Base-by-base conservation (phyloP, 2,113 vertebrate genomes). In the Rostratula benghalensis region DNA sequence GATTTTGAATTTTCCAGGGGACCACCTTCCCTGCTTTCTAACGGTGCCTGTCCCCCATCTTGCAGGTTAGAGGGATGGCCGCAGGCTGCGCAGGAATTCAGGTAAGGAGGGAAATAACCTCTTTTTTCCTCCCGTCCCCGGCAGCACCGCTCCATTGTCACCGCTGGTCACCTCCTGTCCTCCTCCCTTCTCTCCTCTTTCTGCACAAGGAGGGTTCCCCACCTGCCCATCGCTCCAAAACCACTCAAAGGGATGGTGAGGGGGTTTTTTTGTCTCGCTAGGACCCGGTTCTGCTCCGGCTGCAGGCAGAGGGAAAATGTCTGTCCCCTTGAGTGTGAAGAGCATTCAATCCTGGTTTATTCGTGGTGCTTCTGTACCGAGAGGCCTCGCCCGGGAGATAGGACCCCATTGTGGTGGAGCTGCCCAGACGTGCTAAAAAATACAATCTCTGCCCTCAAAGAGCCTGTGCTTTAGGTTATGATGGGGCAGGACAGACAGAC, bases 21-120 rank as follows among this genome's bases (percentile, higher is more conserved):
- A 11, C 8, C 1, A 35, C 13, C 10, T 0, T 8, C 3, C 56
- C 24, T 23, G 0, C 3, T 30, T 28, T 7, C 69, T 87, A 1
- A 86, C 4, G 2, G 5, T 23, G 35, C 25, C 6, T 60, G 33
- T 45, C 48, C 59, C 19, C 74, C 95, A 48, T 90, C 45, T 45
- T 95, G 39, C 91, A 97, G 98, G 98, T 92, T 98, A 98, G 97
- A 39, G 18, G 0, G 54, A 57, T 5, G 43, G 59, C 70, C 8
- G 0, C 7, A 4, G 39, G 65, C 83, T 43, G 84, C n/a, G 33
- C 95, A 86, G 91, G 33, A 19, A 10, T 84, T 17, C 78, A 65
- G 96, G 98, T 98, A 94, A 98, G 98, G 94, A 22, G 1, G 9
- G 39, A 9, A 27, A 1, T 0, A 2, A n/a, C n/a, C n/a, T 15